A percentile compares a stretch with the other conserved stretches of the same genome.
Conservation (phyloP, 2,888 invertebrate species). For the Tenthredo notha region DNA sequence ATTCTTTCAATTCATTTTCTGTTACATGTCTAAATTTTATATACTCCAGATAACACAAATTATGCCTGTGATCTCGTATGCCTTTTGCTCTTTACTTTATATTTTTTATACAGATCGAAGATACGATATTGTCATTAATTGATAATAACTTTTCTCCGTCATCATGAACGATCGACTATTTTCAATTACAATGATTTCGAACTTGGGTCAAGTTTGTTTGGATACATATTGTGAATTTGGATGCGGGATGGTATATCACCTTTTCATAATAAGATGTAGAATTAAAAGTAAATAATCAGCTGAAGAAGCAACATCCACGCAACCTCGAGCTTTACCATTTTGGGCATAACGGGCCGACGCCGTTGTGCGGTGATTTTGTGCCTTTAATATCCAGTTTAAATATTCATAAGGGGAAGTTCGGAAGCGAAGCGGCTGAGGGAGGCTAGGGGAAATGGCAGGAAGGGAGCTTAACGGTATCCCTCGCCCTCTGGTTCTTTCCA, state of each 20-base stretch:
- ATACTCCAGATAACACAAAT: neutral
- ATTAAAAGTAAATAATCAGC: conserved; percentile 37
- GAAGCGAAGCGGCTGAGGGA: conserved; percentile 57
- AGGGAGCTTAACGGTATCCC: conserved; percentile 58
- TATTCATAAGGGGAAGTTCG: conserved; percentile 71
- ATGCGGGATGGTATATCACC: neutral
- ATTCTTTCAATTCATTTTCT: neutral
- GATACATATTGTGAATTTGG: too few relatives aligned
- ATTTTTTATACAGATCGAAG: too few relatives aligned
- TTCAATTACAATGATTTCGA: neutral
- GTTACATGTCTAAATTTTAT: neutral
- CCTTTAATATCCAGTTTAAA: conserved; percentile 77
- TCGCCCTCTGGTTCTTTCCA: conserved; percentile 49
- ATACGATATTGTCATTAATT: too few relatives aligned
- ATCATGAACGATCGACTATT: neutral
- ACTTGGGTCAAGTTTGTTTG: conserved; percentile 23
- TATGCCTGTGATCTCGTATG: too few relatives aligned
- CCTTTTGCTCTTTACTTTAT: too few relatives aligned
- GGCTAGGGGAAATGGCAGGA: conserved; percentile 56
- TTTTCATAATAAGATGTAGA: conserved; percentile 12
- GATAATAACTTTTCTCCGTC: too few relatives aligned
- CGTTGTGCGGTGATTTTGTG: conserved; percentile 70
- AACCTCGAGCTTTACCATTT: conserved; percentile 28
- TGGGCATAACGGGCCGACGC: neutral
- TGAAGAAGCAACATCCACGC: conserved; percentile 17